Evolutionary conservation across 2,888 invertebrate genomes (phyloP).

Genomic region (Prionchulus punctatus): DNA sequence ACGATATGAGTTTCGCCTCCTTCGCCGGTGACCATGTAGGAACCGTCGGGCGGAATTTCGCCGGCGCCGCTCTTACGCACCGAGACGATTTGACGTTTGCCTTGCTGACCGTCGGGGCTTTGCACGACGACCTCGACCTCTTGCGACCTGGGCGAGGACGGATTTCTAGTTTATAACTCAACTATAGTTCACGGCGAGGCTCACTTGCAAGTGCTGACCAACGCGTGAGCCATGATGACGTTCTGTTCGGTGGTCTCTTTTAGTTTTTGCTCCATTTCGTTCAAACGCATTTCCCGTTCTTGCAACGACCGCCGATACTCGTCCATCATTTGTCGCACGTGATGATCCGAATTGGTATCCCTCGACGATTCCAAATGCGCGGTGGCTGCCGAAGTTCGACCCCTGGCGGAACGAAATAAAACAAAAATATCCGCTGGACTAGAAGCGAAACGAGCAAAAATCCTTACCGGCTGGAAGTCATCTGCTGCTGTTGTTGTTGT

Average conservation of each 20-base stretch:
- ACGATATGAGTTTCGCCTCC: too few relatives aligned
- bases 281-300: background rate
- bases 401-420: too few relatives aligned
- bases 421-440: too few relatives aligned
- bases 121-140: background rate
- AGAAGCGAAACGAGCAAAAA: too few relatives aligned
- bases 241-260: conserved; percentile 3
- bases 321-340: background rate
- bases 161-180: background rate
- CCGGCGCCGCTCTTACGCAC: too few relatives aligned
- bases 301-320: background rate
- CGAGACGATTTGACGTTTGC: conserved; percentile 1
- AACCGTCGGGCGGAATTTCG: too few relatives aligned
- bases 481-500: too few relatives aligned
- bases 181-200: background rate
- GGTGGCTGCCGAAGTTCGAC: too few relatives aligned
- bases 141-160: background rate
- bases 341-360: too few relatives aligned
- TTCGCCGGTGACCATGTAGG: too few relatives aligned
- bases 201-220: background rate
- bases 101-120: background rate
- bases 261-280: background rate
- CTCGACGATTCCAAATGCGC: too few relatives aligned
- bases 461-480: too few relatives aligned
- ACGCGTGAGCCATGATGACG: conserved; percentile 2